Percentiles rank a stretch among this genome's conserved stretches.
Evolutionary conservation across 2,888 invertebrate species (phyloP).

Genomic region (Deilephila porcellus): DNA sequence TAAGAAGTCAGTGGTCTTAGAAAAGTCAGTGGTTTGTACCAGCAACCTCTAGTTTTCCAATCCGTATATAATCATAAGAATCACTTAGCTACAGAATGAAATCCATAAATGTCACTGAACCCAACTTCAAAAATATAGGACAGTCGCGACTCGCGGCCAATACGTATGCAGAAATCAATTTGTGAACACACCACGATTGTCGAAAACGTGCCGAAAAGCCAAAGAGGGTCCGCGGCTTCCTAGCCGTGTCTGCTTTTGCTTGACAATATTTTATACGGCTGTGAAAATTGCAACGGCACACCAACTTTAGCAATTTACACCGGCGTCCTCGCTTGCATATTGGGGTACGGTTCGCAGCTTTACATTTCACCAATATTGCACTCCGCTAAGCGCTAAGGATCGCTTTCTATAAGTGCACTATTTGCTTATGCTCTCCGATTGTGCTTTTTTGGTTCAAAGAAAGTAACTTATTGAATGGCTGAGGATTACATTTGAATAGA

Average conservation of each 20-base stretch:
- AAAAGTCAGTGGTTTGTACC: no score
- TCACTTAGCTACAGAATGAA: no score
- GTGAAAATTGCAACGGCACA: constrained; percentile 75
- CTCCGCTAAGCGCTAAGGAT: constrained; percentile 17
- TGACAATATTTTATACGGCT: constrained; percentile 78
- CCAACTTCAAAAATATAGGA: not conserved
- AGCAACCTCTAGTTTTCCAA: no score
- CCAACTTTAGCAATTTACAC: constrained; percentile 79
- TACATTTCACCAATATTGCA: constrained; percentile 29
- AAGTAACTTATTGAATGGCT: not conserved
- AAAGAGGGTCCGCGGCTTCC: constrained; percentile 62
- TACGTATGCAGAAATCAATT: constrained; percentile 17
- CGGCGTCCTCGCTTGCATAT: constrained; percentile 61
- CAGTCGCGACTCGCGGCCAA: constrained; percentile 33
- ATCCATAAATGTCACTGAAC: not conserved
- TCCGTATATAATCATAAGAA: no score
- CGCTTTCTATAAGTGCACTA: constrained; percentile 32
- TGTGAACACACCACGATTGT: not conserved
- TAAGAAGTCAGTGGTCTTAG: no score
- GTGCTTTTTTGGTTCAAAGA: not conserved
- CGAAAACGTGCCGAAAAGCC: constrained; percentile 69
- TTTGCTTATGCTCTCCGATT: constrained; percentile 2
- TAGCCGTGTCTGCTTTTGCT: constrained; percentile 57
- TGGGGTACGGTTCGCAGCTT: constrained; percentile 36
- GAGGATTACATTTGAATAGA: not conserved